Percentiles rank a stretch among this genome's conserved stretches.
These are phyloP conservation scores for Luperina testacea DNA, from an alignment of 2,888 invertebrate genomes.

Conservation along the genomic window DNA sequence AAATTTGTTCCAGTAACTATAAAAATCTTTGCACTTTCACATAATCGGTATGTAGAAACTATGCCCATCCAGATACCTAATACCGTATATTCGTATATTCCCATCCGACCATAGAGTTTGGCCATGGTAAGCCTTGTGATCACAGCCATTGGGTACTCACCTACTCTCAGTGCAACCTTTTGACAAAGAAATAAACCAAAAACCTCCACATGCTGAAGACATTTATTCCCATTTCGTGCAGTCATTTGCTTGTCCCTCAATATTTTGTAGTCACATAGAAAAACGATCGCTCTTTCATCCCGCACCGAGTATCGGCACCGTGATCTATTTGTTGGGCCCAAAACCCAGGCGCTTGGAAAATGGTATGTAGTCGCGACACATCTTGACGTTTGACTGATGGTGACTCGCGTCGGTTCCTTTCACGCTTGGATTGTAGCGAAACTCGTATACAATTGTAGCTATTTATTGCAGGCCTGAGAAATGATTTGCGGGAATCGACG, in stretches of 20 bases:
- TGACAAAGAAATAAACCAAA: slow-evolving; percentile 41
- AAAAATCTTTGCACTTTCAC: neutral
- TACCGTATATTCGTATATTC: neutral
- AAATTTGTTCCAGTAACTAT: neutral
- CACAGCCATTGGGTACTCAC: neutral
- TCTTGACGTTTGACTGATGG: slow-evolving; percentile 84
- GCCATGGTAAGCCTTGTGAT: neutral
- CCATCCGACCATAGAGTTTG: neutral
- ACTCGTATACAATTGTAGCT: slow-evolving; percentile 66
- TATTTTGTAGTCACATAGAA: slow-evolving; percentile 69
- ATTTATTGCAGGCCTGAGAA: slow-evolving; percentile 64
- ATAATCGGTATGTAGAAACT: neutral
- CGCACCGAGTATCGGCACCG: slow-evolving; percentile 69
- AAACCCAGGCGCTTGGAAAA: slow-evolving; percentile 83
- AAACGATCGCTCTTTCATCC: slow-evolving; percentile 70
- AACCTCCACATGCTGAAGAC: slow-evolving; percentile 10
- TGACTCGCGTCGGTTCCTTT: slow-evolving; percentile 70
- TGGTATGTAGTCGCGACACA: slow-evolving; percentile 82
- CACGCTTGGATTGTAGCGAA: slow-evolving; percentile 70
- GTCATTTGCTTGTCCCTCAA: slow-evolving; percentile 61
- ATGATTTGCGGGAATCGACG: slow-evolving; percentile 62
- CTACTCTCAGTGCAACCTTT: neutral
- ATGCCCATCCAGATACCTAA: neutral
- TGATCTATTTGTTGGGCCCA: slow-evolving; percentile 82
- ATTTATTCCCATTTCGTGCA: slow-evolving; percentile 54